Conservation (phyloP, 2,888 invertebrate genomes). For the Euzophera pinguis region DNA sequence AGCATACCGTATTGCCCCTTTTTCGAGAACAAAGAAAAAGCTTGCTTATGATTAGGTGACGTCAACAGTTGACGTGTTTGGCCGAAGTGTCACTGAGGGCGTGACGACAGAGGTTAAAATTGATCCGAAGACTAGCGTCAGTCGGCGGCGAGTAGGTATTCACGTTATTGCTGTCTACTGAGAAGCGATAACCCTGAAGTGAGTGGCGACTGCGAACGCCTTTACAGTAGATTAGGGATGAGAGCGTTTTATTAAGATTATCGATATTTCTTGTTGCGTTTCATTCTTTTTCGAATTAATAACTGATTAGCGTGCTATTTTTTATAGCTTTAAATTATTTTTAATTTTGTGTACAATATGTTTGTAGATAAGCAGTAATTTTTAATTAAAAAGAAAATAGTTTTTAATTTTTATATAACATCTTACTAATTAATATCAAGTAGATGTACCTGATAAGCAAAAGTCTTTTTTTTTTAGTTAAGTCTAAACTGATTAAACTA, state of each 20-base stretch:
- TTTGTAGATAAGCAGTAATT: no score
- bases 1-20: constrained; percentile 22
- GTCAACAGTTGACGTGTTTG: constrained; percentile 37
- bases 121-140: constrained; percentile 53
- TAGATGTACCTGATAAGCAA: no score
- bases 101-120: constrained; percentile 62
- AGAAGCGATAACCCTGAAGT: constrained; percentile 59
- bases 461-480: no score
- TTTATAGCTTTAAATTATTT: no score
- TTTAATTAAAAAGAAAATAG: no score
- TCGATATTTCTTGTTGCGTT: constrained; percentile 31
- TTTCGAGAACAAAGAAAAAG: constrained; percentile 29
- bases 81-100: constrained; percentile 34
- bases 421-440: no score
- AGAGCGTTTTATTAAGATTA: constrained; percentile 18
- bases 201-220: constrained; percentile 45
- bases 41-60: constrained; percentile 37
- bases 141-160: constrained; percentile 44
- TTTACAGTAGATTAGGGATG: constrained; percentile 38
- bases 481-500: no score
- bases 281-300: background rate
- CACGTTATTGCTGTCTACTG: constrained; percentile 54
- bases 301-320: no score
- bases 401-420: no score
- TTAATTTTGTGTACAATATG: no score